A percentile compares a stretch with the other conserved stretches of the same genome.
Evolutionary conservation across 2,797 vertebrate species (phyloP).

Genomic region (Parauchenoglanis punctatus): DNA sequence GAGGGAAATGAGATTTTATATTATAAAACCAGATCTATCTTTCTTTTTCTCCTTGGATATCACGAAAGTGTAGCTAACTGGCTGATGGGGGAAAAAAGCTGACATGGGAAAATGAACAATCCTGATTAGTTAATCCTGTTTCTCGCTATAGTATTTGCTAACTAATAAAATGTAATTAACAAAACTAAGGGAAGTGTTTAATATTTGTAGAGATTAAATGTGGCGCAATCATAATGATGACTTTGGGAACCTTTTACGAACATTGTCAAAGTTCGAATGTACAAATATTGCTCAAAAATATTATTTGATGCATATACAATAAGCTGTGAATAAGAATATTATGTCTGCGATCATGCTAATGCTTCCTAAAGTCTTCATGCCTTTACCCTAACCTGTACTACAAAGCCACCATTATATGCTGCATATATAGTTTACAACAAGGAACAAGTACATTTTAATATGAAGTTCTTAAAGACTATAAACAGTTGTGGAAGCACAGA

Average conservation of each 20-base stretch:
- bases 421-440: constrained; percentile 29
- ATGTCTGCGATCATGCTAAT: not conserved
- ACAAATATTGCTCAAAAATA: not conserved
- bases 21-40: not conserved
- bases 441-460: constrained; percentile 25
- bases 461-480: constrained; percentile 24
- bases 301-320: not conserved
- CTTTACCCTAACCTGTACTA: not conserved
- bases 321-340: too few species aligned
- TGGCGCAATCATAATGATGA: not conserved
- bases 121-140: not conserved
- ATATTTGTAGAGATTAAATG: not conserved
- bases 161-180: not conserved
- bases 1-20: not conserved
- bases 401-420: constrained; percentile 14
- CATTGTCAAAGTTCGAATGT: not conserved
- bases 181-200: not conserved
- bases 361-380: not conserved
- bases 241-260: not conserved
- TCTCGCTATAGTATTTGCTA: not conserved
- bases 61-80: not conserved
- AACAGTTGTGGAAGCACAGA: constrained; percentile 3
- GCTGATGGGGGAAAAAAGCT: not conserved
- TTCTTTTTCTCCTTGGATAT: not conserved
- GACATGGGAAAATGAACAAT: not conserved